Percentiles rank a stretch among this genome's conserved stretches.
phyloP scores from a whole-genome alignment of 2,113 vertebrate genomes.

The Entelurus aequoreus region DNA sequence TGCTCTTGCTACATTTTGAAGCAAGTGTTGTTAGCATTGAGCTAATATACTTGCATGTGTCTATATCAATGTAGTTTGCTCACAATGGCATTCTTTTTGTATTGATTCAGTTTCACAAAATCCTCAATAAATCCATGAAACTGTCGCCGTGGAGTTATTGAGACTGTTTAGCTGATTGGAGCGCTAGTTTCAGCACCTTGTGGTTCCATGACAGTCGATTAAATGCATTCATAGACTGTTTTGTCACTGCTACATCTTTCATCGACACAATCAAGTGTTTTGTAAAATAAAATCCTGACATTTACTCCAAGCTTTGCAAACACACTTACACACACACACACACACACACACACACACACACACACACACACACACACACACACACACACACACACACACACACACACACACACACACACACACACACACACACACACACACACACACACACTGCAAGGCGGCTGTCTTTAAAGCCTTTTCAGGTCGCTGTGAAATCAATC shows the following conservation, averaged over 20 bases:
- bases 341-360: conserved; percentile 5
- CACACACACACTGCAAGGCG: not conserved
- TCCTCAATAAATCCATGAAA: not conserved
- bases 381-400: not conserved
- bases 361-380: not conserved
- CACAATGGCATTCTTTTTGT: too few species aligned
- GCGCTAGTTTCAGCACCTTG: not conserved
- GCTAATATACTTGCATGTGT: too few species aligned
- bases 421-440: not conserved
- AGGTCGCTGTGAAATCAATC: conserved; percentile 48
- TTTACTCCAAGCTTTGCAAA: not conserved
- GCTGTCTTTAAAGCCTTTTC: conserved; percentile 18
- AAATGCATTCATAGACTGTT: not conserved
- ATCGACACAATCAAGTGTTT: not conserved
- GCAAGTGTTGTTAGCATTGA: too few species aligned
- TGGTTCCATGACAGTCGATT: not conserved
- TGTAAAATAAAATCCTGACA: not conserved
- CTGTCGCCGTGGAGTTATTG: not conserved
- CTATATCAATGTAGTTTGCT: too few species aligned
- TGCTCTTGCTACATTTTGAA: too few species aligned
- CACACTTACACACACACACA: not conserved
- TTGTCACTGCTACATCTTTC: too few species aligned
- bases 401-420: not conserved
- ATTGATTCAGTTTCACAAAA: too few species aligned
- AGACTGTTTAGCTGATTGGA: not conserved